Evolutionary conservation across 2,113 vertebrate genomes (phyloP).

Genomic region (Carassius gibelio): DNA sequence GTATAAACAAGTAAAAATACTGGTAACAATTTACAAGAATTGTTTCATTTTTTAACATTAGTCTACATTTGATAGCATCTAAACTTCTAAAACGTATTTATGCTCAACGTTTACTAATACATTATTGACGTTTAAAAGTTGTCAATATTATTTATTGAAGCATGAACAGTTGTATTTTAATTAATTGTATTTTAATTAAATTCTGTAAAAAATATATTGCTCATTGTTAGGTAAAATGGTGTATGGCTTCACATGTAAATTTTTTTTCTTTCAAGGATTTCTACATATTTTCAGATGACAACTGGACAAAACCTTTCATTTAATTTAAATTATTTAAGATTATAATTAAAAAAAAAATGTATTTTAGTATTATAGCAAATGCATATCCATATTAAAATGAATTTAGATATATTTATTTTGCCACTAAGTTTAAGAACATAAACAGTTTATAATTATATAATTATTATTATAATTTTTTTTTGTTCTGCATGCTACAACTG

Average conservation of each 20-base stretch:
- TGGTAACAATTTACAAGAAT: background rate
- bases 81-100: too few species aligned
- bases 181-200: background rate
- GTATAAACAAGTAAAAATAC: background rate
- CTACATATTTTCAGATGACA: background rate
- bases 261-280: background rate
- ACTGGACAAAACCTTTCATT: background rate
- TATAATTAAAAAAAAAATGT: too few species aligned
- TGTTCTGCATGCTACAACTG: background rate
- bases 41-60: background rate
- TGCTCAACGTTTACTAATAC: too few species aligned
- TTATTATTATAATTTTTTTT: too few species aligned
- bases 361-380: background rate
- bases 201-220: background rate
- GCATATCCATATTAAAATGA: background rate
- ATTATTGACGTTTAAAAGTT: too few species aligned
- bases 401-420: background rate
- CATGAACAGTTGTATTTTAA: background rate
- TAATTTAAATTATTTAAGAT: background rate
- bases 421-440: background rate
- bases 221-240: background rate
- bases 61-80: background rate
- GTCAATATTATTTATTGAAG: too few species aligned
- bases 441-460: too few species aligned
- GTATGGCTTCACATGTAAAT: background rate